Evolutionary conservation across 1,140 invertebrate genomes (phyloP).

Genomic region (Drosophila parabipectinata): DNA sequence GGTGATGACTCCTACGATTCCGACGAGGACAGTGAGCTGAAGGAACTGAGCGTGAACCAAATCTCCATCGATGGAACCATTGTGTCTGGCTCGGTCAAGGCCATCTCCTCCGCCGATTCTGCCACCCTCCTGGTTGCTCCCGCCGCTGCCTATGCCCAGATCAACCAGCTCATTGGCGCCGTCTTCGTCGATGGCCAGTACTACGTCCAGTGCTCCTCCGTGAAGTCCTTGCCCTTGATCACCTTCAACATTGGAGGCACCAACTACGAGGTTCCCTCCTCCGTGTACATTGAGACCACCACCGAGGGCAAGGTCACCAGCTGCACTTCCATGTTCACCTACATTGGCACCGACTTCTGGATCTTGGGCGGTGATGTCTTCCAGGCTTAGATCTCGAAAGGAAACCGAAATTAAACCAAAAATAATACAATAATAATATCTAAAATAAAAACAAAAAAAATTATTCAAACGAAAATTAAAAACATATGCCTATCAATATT

Average conservation of each 20-base stretch:
- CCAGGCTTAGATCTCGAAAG: neutral
- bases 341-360: conserved; percentile 85
- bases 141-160: conserved; percentile 20
- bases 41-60: conserved; percentile 52
- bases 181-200: conserved; percentile 40
- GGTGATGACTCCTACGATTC: conserved; percentile 7
- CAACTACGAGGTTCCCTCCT: conserved; percentile 51
- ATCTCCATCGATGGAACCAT: conserved; percentile 45
- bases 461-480: no score
- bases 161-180: conserved; percentile 57
- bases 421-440: no score
- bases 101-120: conserved; percentile 92
- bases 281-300: conserved; percentile 84
- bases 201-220: conserved; percentile 53
- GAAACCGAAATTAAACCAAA: no score
- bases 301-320: conserved; percentile 85
- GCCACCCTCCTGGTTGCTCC: conserved; percentile 89
- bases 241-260: conserved; percentile 59
- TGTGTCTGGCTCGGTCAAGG: conserved; percentile 85
- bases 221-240: conserved; percentile 48
- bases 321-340: conserved; percentile 88
- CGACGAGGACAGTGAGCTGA: conserved; percentile 26
- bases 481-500: no score
- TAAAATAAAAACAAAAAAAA: no score
- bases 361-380: conserved; percentile 84